Evolutionary conservation across 2,113 vertebrate species (phyloP).

Genomic region (Alaudala cheleensis): DNA sequence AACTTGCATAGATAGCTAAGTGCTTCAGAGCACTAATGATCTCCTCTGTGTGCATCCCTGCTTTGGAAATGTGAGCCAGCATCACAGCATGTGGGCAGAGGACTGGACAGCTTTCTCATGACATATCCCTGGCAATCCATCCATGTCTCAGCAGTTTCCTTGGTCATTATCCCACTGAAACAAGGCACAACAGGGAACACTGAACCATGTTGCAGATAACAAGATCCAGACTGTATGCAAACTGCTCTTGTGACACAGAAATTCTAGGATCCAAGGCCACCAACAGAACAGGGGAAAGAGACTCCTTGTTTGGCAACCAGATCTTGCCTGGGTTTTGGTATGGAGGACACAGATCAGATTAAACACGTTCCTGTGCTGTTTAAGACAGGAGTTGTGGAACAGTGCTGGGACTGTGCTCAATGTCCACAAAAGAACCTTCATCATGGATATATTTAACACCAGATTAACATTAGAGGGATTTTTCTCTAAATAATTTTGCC

Average conservation of each 20-base stretch:
- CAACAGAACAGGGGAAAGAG: not conserved
- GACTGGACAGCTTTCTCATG: not conserved
- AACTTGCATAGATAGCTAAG: slow-evolving; percentile 13
- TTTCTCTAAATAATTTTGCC: not conserved
- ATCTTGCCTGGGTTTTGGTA: not conserved
- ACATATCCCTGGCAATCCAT: slow-evolving; percentile 18
- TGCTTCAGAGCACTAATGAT: not conserved
- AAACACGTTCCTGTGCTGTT: not conserved
- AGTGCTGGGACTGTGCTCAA: not conserved
- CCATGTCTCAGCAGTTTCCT: slow-evolving; percentile 13
- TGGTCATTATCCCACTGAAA: slow-evolving; percentile 26
- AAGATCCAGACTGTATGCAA: not conserved
- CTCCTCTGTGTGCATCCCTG: not conserved
- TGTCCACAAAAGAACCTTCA: not conserved
- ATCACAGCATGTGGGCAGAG: slow-evolving; percentile 19
- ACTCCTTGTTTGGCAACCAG: not conserved
- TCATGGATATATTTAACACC: not conserved
- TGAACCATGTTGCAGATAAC: not conserved
- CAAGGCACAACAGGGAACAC: not conserved
- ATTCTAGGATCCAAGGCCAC: not conserved
- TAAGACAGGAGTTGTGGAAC: not conserved
- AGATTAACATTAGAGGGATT: not conserved
- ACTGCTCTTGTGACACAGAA: not conserved
- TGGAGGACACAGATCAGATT: not conserved
- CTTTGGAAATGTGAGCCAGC: slow-evolving; percentile 32